phyloP scores from a whole-genome alignment of 2,888 invertebrate species.

The Chirona hameri region DNA sequence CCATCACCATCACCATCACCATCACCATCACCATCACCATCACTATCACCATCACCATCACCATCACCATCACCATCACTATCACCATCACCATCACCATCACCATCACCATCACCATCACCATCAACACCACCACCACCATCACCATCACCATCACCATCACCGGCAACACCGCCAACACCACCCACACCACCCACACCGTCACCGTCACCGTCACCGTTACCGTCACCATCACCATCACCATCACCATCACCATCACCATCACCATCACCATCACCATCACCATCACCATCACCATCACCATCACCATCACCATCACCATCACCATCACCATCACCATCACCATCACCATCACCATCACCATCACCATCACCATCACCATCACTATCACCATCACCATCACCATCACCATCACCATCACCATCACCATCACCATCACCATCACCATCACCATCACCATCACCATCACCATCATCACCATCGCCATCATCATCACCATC shows the following conservation, averaged over 20 bases:
- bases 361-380: conserved; percentile 22
- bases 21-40: conserved; percentile 22
- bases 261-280: conserved; percentile 22
- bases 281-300: conserved; percentile 22
- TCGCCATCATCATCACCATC: conserved; percentile 22
- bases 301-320: conserved; percentile 6
- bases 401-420: conserved; percentile 22
- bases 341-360: conserved; percentile 11
- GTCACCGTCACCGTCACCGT: no score
- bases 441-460: conserved; percentile 22
- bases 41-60: conserved; percentile 22
- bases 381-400: conserved; percentile 22
- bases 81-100: conserved; percentile 22
- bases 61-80: conserved; percentile 22
- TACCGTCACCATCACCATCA: conserved; percentile 10
- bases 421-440: conserved; percentile 10
- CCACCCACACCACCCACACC: no score
- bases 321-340: neutral
- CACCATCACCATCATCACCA: conserved; percentile 22
- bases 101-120: conserved; percentile 22
- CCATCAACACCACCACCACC: no score
- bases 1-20: conserved; percentile 22
- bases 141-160: no score
- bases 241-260: conserved; percentile 22
- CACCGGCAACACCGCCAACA: no score